Base-by-base conservation (phyloP, 2,888 invertebrate species). In the Bembecia ichneumoniformis region DNA sequence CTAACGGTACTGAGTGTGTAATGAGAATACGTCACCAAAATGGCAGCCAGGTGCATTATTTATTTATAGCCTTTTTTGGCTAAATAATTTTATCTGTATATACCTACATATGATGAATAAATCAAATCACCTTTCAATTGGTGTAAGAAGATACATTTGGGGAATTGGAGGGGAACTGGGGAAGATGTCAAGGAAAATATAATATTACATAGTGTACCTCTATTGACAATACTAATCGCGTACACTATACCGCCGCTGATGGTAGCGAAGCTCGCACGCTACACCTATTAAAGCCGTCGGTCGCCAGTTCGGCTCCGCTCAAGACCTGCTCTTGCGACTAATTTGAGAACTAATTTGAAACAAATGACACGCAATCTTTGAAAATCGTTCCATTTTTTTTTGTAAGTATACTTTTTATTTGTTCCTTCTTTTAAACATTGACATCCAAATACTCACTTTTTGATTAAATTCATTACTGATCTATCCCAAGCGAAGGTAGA, bases 261-360 rank as follows among this genome's bases (percentile, higher is more conserved):
- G 57, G 56, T 58, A 61, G 54, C 55, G 45, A 55, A 60, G 67
- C 64, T 66, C 56, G 66, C 82, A 81, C 78, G 81, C 73, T 51
- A 79, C 64, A 58, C 54, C 71, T 62, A 76, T 80, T 78, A 76
- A 57, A 51, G 66, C 58, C 59, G 62, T 9, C 28, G 61, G 68
- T 68, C 65, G 62, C 65, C 56, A 64, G 66, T 73, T 77, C 68
- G 71, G 72, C 68, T 66, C 71, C 65, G 53, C 56, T 57, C 56
- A 52, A 54, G 61, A 61, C 58, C 61, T 67, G 68, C 75, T 76
- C 77, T 75, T 74, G 68, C 60, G 58, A 49, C 71, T 72, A 72
- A 77, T 78, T 78, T 75, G 61, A 58, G 59, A 68, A 71, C 75
- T 77, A 81, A 81, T 82, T 81, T 74, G 62, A 61, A 57, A 62